phyloP scores from a whole-genome alignment of 2,113 vertebrate species.

The Sturnus vulgaris region DNA sequence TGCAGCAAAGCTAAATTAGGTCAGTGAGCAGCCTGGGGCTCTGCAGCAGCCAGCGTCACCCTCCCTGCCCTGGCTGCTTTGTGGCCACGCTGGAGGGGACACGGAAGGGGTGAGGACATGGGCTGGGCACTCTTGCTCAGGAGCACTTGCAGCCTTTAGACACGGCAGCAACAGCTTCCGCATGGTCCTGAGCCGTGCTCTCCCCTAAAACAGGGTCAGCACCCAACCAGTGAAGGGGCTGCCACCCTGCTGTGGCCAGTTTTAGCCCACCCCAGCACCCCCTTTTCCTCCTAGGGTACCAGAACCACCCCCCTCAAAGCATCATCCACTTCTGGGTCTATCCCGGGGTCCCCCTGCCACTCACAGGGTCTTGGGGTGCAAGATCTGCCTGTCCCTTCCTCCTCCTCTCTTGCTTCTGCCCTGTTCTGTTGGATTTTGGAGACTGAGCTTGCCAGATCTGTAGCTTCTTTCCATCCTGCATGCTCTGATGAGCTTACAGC shows the following conservation, averaged over 20 bases:
- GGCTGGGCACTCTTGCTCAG: background rate
- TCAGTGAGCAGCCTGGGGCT: conserved; percentile 11
- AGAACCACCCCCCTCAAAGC: rapidly evolving
- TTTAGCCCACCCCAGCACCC: background rate
- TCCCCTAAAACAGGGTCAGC: background rate
- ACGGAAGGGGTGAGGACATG: background rate
- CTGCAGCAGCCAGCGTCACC: background rate
- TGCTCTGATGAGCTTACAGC: background rate
- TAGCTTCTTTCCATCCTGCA: background rate
- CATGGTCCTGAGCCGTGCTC: rapidly evolving
- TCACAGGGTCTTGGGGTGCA: background rate
- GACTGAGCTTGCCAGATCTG: background rate
- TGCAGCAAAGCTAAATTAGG: conserved; percentile 11
- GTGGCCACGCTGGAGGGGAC: background rate
- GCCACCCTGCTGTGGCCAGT: too few relatives aligned
- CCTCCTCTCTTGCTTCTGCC: background rate
- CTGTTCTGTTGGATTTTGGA: background rate
- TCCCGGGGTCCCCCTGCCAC: rapidly evolving
- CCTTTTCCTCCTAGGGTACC: background rate
- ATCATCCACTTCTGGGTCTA: background rate
- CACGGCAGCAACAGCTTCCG: rapidly evolving
- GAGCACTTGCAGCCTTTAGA: rapidly evolving
- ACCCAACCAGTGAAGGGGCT: rapidly evolving
- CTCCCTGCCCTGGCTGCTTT: background rate
- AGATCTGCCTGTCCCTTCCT: background rate